Conservation (phyloP, 2,888 invertebrate genomes). For the Choristoneura rosaceana region DNA sequence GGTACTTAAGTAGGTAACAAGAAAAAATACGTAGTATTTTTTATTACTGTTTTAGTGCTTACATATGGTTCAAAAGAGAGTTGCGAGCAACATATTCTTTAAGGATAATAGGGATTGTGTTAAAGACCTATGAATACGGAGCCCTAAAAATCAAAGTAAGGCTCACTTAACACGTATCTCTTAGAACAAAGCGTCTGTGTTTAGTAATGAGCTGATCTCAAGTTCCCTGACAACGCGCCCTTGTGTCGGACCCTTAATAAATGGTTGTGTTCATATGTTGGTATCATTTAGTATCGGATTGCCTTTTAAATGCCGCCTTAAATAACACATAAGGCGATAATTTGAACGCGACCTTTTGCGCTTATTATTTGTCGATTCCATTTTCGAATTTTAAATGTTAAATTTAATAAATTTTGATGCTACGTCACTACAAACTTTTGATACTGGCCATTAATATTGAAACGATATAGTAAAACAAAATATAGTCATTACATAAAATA, state of each 20-base stretch:
- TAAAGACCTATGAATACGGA: not conserved
- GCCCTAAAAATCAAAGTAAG: constrained; percentile 14
- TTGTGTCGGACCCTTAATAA: constrained; percentile 40
- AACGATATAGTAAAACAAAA: no score
- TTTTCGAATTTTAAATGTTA: constrained; percentile 39
- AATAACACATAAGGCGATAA: constrained; percentile 48
- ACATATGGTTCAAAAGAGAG: no score
- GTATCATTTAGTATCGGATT: constrained; percentile 43
- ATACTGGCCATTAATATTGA: not conserved
- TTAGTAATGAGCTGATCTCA: constrained; percentile 39
- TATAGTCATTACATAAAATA: no score
- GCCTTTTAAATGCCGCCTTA: constrained; percentile 49
- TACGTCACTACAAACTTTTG: not conserved
- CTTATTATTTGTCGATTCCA: constrained; percentile 51
- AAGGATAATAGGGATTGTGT: no score
- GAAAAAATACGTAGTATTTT: no score
- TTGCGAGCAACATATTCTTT: no score
- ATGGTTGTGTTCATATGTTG: constrained; percentile 18
- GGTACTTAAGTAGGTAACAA: no score
- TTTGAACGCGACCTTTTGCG: constrained; percentile 54
- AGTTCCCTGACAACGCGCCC: constrained; percentile 48
- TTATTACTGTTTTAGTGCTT: no score
- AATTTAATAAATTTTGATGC: no score
- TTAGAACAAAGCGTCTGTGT: constrained; percentile 30
- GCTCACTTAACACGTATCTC: constrained; percentile 29